These are phyloP conservation scores for Phataginus tricuspis DNA, from an alignment of 2,797 vertebrate species.

Conservation along the genomic window DNA sequence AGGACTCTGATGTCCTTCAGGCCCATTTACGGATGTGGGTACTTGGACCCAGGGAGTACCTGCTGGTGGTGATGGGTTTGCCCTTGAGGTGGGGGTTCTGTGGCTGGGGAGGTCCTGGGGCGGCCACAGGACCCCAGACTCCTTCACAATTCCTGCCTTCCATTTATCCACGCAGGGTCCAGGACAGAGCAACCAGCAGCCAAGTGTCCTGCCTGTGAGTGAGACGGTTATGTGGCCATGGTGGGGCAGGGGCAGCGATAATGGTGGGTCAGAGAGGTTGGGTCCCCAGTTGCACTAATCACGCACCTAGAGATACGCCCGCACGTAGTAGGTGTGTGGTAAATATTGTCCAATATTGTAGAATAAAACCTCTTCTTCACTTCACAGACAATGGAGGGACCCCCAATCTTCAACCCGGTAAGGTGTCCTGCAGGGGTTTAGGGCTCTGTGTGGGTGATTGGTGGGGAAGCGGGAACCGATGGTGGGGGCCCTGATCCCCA, in stretches of 20 bases:
- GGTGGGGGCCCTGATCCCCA: neutral
- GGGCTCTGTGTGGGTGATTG: neutral
- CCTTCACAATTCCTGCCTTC: neutral
- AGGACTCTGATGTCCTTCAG: neutral
- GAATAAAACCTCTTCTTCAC: neutral
- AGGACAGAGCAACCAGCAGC: accelerated
- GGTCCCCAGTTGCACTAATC: neutral
- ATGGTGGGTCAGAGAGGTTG: neutral
- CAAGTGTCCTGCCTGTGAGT: constrained; percentile 61
- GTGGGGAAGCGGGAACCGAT: neutral
- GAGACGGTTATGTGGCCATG: neutral
- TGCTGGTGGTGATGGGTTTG: neutral
- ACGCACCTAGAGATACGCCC: neutral
- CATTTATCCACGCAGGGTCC: neutral
- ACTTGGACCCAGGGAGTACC: constrained; percentile 49
- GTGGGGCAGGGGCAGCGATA: neutral
- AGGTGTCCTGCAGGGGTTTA: neutral
- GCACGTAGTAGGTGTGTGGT: accelerated
- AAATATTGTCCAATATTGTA: neutral
- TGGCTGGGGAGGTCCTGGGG: neutral
- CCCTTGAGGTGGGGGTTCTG: neutral
- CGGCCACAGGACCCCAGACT: neutral
- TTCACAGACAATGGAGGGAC: constrained; percentile 77
- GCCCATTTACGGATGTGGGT: neutral
- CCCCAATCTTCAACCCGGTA: constrained; percentile 79